phyloP scores from a whole-genome alignment of 1,140 invertebrate genomes.

The Calephelis nemesis region DNA sequence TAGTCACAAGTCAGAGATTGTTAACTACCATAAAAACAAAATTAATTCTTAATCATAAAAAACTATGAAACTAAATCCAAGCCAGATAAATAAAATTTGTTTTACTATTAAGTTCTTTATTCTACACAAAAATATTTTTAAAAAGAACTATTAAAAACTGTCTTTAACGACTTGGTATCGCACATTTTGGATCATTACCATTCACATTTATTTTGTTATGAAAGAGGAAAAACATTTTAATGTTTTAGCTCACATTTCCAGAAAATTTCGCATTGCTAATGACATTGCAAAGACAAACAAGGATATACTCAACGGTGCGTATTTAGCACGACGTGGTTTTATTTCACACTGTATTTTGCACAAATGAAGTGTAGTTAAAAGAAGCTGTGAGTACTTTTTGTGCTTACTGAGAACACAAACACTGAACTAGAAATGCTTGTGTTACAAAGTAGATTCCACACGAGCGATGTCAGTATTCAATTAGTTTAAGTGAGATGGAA shows the following conservation, averaged over 20 bases:
- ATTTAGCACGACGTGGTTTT: neutral
- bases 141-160: too few species aligned
- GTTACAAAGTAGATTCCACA: neutral
- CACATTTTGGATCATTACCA: too few species aligned
- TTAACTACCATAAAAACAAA: too few species aligned
- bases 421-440: slow-evolving; percentile 14
- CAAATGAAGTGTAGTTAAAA: slow-evolving; percentile 24
- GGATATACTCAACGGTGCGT: slow-evolving; percentile 5
- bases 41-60: too few species aligned
- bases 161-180: too few species aligned
- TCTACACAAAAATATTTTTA: too few species aligned
- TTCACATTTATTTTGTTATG: too few species aligned
- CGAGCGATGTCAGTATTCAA: slow-evolving; percentile 1
- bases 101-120: too few species aligned
- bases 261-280: neutral
- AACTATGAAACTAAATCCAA: too few species aligned
- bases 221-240: too few species aligned
- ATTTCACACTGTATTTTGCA: slow-evolving; percentile 9
- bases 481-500: neutral
- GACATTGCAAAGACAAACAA: slow-evolving; percentile 9
- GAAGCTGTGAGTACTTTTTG: slow-evolving; percentile 6
- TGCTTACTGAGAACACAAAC: slow-evolving; percentile 23
- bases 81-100: too few species aligned
- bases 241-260: neutral
- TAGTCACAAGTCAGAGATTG: too few species aligned